Conservation (phyloP, 2,888 invertebrate species). For the Lithosia quadra region DNA sequence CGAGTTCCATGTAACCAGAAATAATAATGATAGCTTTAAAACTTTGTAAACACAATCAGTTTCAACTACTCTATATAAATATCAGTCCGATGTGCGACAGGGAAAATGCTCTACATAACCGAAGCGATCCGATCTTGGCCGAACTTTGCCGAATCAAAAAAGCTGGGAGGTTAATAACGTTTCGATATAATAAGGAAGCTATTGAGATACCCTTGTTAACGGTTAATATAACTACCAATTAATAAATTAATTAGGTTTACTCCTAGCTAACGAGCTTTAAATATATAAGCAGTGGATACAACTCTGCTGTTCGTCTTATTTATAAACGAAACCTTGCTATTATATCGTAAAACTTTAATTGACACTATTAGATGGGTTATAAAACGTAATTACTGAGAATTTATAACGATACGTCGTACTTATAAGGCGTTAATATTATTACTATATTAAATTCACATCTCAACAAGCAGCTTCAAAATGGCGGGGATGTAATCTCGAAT, state of each 20-base stretch:
- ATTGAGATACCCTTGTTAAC: slow-evolving; percentile 1
- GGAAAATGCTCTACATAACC: no score
- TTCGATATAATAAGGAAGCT: no score
- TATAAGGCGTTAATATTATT: slow-evolving; percentile 18
- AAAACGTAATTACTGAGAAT: slow-evolving; percentile 42
- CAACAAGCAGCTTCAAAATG: not conserved
- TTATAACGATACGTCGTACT: slow-evolving; percentile 20
- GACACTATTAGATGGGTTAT: slow-evolving; percentile 41
- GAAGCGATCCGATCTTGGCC: no score
- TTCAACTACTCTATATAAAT: no score
- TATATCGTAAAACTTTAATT: slow-evolving; percentile 51
- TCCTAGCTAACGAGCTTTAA: slow-evolving; percentile 10
- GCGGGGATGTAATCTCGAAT: no score
- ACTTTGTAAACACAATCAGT: no score
- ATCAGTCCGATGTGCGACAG: no score
- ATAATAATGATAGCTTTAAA: no score
- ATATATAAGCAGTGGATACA: slow-evolving; percentile 14
- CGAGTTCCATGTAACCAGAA: no score
- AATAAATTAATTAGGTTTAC: slow-evolving; percentile 13
- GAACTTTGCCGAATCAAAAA: not conserved
- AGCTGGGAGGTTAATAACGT: no score
- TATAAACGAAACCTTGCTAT: slow-evolving; percentile 38
- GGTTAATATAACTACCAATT: not conserved
- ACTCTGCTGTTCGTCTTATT: slow-evolving; percentile 36
- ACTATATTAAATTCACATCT: not conserved